Conservation (phyloP, 2,797 vertebrate species). For the Esox lucius region DNA sequence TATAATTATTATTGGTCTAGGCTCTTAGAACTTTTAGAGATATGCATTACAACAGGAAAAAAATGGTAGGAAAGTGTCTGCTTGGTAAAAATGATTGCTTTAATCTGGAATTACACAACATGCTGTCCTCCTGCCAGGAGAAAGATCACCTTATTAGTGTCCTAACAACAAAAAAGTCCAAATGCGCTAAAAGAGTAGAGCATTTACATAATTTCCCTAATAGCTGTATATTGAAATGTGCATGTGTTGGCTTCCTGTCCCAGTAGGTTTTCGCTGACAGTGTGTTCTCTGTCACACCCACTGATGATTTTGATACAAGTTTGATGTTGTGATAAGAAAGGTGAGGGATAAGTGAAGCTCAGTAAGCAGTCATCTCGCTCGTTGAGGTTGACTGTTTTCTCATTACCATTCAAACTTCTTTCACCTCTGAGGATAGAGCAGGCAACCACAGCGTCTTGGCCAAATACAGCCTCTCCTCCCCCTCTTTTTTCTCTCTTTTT, state of each 20-base stretch:
- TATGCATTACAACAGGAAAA: constrained; percentile 9
- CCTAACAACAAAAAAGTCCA: constrained; percentile 24
- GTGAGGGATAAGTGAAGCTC: constrained; percentile 60
- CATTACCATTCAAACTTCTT: constrained; percentile 55
- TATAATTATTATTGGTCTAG: constrained; percentile 9
- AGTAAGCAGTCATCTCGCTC: constrained; percentile 33
- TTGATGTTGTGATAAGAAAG: constrained; percentile 52
- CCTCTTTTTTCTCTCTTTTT: not conserved
- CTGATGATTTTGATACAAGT: constrained; percentile 27
- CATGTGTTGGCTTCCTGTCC: not conserved
- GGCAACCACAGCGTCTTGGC: not conserved
- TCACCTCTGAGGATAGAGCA: constrained; percentile 19
- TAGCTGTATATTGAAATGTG: constrained; percentile 44
- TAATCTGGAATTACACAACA: constrained; percentile 29
- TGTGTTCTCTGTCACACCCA: not conserved
- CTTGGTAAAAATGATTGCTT: constrained; percentile 11
- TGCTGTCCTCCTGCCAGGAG: constrained; percentile 7
- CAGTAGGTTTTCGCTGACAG: constrained; percentile 1
- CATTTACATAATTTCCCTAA: constrained; percentile 40
- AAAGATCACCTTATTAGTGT: not conserved
- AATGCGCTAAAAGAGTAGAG: not conserved
- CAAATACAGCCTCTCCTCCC: constrained; percentile 8
- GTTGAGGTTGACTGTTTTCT: constrained; percentile 55
- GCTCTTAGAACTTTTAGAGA: constrained; percentile 22
- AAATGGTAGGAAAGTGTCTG: constrained; percentile 16